Conservation (phyloP, 2,113 vertebrate species). For the Suricata suricatta region DNA sequence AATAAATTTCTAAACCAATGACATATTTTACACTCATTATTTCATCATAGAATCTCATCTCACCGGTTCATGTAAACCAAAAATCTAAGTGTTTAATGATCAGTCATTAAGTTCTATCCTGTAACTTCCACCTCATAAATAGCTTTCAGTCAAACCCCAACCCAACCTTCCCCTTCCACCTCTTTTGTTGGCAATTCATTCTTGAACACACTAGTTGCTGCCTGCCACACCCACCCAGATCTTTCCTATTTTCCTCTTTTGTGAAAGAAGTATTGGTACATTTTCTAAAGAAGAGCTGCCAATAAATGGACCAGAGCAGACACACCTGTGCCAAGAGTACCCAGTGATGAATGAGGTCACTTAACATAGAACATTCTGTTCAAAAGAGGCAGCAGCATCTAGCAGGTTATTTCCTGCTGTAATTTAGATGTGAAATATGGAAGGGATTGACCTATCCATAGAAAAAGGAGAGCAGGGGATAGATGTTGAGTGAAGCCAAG, state of each 20-base stretch:
- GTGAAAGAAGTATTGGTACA: not conserved
- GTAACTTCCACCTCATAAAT: not conserved
- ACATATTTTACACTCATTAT: not conserved
- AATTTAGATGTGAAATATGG: not conserved
- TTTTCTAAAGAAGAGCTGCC: not conserved
- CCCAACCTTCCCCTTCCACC: not conserved
- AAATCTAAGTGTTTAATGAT: not conserved
- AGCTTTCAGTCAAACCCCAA: not conserved
- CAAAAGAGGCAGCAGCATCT: constrained; percentile 15
- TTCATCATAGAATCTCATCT: not conserved
- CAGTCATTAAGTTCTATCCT: not conserved
- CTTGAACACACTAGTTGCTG: not conserved
- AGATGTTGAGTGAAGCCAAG: not conserved
- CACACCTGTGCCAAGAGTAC: not conserved
- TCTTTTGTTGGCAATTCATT: not conserved
- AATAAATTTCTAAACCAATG: not conserved
- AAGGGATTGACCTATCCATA: not conserved
- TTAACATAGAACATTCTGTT: constrained; percentile 20
- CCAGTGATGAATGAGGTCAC: constrained; percentile 23
- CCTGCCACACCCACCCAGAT: not conserved
- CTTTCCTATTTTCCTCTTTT: not conserved
- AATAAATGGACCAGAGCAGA: constrained; percentile 32
- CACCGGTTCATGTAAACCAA: not conserved
- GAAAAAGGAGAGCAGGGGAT: not conserved
- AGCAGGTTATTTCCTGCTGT: not conserved